Evolutionary conservation across 1,140 invertebrate species (phyloP).

Genomic region (Drosophila tristis): DNA sequence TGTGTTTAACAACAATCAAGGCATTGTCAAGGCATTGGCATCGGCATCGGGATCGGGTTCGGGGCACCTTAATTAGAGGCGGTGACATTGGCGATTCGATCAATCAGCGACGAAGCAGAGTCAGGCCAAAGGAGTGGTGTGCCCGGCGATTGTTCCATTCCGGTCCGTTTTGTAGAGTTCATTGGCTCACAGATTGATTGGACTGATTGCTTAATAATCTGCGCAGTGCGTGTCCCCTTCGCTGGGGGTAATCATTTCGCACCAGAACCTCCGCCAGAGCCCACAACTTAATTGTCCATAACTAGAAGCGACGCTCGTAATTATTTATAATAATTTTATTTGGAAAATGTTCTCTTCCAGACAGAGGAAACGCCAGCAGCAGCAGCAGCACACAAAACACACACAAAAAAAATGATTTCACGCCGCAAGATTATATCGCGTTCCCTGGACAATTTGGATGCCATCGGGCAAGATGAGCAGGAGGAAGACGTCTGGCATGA

Average conservation of each 20-base stretch:
- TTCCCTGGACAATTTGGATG: conserved; percentile 95
- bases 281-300: conserved; percentile 37
- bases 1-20: conserved; percentile 36
- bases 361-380: conserved; percentile 45
- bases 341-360: conserved; percentile 48
- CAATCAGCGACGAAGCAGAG: conserved; percentile 4
- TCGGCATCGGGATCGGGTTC: neutral
- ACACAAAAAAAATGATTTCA: conserved; percentile 91
- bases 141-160: conserved; percentile 15
- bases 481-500: conserved; percentile 97
- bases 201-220: conserved; percentile 78
- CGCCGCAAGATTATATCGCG: conserved; percentile 94
- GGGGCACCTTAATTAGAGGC: conserved; percentile 53
- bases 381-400: conserved; percentile 15
- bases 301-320: conserved; percentile 45
- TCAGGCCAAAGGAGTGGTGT: neutral
- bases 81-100: conserved; percentile 71
- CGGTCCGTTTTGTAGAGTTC: conserved; percentile 52
- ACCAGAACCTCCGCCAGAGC: conserved; percentile 22
- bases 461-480: conserved; percentile 88
- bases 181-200: conserved; percentile 78
- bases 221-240: conserved; percentile 38
- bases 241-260: conserved; percentile 42
- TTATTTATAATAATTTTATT: conserved; percentile 65
- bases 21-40: conserved; percentile 39